phyloP scores from a whole-genome alignment of 2,797 vertebrate species.

The Silurus aristotelis region DNA sequence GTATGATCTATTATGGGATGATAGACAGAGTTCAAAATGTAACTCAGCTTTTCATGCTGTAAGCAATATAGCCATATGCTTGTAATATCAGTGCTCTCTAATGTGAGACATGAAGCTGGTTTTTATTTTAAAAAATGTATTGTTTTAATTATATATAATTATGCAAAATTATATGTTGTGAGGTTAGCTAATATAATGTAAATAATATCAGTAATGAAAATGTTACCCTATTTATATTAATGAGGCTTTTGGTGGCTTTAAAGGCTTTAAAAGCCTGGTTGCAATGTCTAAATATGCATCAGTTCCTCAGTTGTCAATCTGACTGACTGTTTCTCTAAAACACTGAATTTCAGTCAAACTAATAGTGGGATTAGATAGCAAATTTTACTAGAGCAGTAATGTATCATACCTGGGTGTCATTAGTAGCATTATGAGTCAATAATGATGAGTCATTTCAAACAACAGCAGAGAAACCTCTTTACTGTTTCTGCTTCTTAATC shows the following conservation, averaged over 20 bases:
- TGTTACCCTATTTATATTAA: not conserved
- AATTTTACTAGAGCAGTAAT: not conserved
- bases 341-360: not conserved
- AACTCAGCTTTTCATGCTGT: no score
- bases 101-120: no score
- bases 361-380: constrained; percentile 9
- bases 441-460: constrained; percentile 13
- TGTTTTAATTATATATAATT: not conserved
- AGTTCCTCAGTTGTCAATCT: not conserved
- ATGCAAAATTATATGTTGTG: not conserved
- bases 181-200: not conserved
- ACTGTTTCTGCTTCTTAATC: constrained; percentile 36
- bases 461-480: constrained; percentile 28
- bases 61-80: no score
- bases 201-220: not conserved
- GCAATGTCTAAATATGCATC: not conserved
- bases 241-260: not conserved
- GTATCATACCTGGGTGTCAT: constrained; percentile 35
- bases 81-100: no score
- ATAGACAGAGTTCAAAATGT: no score
- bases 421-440: constrained; percentile 48
- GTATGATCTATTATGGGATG: no score
- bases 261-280: not conserved
- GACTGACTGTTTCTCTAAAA: not conserved
- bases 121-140: not conserved